Conservation (phyloP, 2,113 vertebrate species). For the Megaleporinus macrocephalus region DNA sequence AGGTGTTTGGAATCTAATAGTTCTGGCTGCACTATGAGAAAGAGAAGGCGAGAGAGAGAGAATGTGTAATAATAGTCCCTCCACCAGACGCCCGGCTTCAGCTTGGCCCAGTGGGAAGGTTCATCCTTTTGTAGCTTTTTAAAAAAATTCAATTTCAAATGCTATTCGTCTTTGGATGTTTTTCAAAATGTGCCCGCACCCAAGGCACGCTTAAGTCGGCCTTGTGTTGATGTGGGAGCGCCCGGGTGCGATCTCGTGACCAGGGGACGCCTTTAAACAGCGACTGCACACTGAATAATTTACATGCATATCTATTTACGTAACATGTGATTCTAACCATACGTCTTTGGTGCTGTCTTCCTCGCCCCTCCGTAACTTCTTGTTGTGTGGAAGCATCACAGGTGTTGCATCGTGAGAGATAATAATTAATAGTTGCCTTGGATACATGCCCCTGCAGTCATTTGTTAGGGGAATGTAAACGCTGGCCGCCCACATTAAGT, state of each 20-base stretch:
- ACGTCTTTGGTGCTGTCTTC: neutral
- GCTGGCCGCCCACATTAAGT: neutral
- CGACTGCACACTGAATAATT: neutral
- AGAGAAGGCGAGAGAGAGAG: slow-evolving; percentile 9
- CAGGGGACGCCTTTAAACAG: neutral
- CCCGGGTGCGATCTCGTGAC: neutral
- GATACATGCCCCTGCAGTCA: slow-evolving; percentile 8
- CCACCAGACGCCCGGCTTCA: neutral
- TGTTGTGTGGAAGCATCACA: slow-evolving; percentile 1
- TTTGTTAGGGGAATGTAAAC: slow-evolving; percentile 17
- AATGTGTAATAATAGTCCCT: neutral
- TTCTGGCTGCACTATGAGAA: neutral
- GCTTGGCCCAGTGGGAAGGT: neutral
- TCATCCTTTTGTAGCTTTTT: slow-evolving; percentile 7
- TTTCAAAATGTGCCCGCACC: neutral
- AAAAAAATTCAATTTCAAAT: neutral
- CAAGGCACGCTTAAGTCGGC: neutral
- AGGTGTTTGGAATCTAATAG: slow-evolving; percentile 36
- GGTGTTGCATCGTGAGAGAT: neutral
- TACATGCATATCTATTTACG: neutral
- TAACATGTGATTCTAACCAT: neutral
- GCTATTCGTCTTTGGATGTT: neutral
- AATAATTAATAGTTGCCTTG: neutral
- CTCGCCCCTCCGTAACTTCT: neutral
- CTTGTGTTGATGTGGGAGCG: neutral